Evolutionary conservation across 1,140 invertebrate species (phyloP).

Genomic region (Cataglyphis hispanica): DNA sequence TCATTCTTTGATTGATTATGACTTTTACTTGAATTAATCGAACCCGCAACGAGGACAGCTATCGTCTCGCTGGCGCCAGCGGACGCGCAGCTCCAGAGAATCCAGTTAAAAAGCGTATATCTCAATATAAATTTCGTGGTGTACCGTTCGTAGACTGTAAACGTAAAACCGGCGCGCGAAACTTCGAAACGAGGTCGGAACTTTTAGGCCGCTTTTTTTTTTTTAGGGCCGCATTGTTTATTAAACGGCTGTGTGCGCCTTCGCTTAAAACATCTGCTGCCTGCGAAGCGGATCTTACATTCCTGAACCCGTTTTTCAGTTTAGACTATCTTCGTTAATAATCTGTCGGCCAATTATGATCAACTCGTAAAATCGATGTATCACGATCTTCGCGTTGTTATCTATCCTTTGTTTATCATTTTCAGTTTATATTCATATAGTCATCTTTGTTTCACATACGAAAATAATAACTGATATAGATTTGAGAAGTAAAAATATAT

Average conservation of each 20-base stretch:
- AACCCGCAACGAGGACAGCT: background rate
- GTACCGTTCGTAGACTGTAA: slow-evolving; percentile 25
- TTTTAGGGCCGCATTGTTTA: slow-evolving; percentile 37
- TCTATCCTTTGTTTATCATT: background rate
- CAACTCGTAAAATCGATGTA: background rate
- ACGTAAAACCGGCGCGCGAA: slow-evolving; percentile 40
- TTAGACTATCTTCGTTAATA: background rate
- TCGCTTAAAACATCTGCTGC: slow-evolving; percentile 28
- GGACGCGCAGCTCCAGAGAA: background rate
- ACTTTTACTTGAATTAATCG: slow-evolving; percentile 25
- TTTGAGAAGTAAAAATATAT: background rate
- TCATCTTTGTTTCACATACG: background rate
- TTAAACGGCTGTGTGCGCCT: slow-evolving; percentile 20
- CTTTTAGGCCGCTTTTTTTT: slow-evolving; percentile 30
- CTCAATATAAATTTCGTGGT: slow-evolving; percentile 47
- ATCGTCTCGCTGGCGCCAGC: background rate
- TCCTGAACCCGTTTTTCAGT: background rate
- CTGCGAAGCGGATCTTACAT: background rate
- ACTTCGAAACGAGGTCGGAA: slow-evolving; percentile 39
- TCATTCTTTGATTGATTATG: background rate
- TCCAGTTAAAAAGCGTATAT: slow-evolving; percentile 54
- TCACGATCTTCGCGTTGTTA: background rate
- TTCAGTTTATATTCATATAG: background rate
- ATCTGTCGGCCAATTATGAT: background rate
- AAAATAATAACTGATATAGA: background rate